Evolutionary conservation across 2,113 vertebrate genomes (phyloP).

Genomic region (Dipodomys stephensi): DNA sequence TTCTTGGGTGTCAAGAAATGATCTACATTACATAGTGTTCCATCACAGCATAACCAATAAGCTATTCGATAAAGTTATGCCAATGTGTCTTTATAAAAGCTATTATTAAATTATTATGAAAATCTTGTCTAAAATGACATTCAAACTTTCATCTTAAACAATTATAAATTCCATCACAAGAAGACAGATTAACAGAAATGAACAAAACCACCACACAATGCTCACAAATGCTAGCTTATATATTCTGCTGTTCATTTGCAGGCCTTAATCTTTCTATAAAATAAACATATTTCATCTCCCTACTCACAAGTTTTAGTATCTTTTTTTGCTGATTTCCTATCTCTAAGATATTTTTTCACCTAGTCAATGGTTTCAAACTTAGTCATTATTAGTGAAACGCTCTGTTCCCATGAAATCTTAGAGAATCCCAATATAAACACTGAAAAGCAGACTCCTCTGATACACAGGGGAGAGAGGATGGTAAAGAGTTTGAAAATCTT

Average conservation of each 20-base stretch:
- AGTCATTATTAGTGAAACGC: slow-evolving; percentile 12
- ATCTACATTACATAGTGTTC: background rate
- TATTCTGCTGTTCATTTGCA: background rate
- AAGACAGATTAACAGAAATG: slow-evolving; percentile 22
- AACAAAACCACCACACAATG: background rate
- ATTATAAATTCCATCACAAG: background rate
- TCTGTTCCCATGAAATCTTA: background rate
- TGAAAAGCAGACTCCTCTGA: background rate
- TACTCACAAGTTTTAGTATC: background rate
- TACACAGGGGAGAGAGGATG: background rate
- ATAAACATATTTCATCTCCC: background rate
- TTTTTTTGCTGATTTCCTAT: background rate
- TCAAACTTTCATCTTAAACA: background rate
- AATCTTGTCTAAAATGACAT: slow-evolving; percentile 20
- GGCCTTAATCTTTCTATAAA: background rate
- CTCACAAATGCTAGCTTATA: slow-evolving; percentile 18
- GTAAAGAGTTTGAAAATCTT: background rate
- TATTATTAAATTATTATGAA: slow-evolving; percentile 2
- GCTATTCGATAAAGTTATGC: background rate
- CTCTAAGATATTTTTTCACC: slow-evolving; percentile 18
- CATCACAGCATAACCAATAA: background rate
- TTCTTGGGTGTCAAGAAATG: slow-evolving; percentile 15
- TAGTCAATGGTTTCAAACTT: slow-evolving; percentile 20
- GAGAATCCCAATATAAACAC: background rate
- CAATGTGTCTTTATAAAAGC: slow-evolving; percentile 25